Base-by-base conservation (phyloP, 2,888 invertebrate genomes). In the Philaethria dido region DNA sequence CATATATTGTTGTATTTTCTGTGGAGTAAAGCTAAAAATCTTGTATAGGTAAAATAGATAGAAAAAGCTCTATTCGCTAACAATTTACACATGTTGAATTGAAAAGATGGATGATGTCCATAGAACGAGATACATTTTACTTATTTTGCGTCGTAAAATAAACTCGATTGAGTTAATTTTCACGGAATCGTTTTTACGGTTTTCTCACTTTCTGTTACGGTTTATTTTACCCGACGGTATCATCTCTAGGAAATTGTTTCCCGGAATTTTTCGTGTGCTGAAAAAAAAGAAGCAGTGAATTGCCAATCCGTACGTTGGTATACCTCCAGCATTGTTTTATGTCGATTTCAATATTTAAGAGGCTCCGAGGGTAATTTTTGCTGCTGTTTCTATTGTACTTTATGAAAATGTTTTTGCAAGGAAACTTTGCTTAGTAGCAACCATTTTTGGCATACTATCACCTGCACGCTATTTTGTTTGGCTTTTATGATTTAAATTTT, bases 201-300 rank as follows among this genome's bases (percentile, higher is more conserved):
- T 86, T 78, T 79, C 83, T 83, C 88, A 84, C 83, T 84, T 83
- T 83, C 81, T 85, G 87, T 88, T 87, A 85, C 86, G 81, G 82
- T 87, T 90, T 90, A 90, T 87, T 86, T 88, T 80, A 85, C 90
- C 90, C 89, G 74, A 75, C 81, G 90, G 89, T 86, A 84, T 88
- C 90, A 85, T 90, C 82, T 80, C 87, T 80, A 82, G 85, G 80
- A 89, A 87, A 90, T 89, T 89, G 89, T 88, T 88, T 88, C 81
- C 81, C 80, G 80, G 81, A 80, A 86, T 83, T 80, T 84, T 86
- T 86, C 71, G 78, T 78, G 79, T 78, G 80, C 77, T 77, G 78
- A 80, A 83, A 87, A 80, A 84, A 87, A 69, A 85, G 81, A 80
- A 82, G 79, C 73, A 68, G 70, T 71, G 73, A 69, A 73, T 72